phyloP scores from a whole-genome alignment of 64 coral and sea anemone genomes.

The Pocillopora verrucosa region DNA sequence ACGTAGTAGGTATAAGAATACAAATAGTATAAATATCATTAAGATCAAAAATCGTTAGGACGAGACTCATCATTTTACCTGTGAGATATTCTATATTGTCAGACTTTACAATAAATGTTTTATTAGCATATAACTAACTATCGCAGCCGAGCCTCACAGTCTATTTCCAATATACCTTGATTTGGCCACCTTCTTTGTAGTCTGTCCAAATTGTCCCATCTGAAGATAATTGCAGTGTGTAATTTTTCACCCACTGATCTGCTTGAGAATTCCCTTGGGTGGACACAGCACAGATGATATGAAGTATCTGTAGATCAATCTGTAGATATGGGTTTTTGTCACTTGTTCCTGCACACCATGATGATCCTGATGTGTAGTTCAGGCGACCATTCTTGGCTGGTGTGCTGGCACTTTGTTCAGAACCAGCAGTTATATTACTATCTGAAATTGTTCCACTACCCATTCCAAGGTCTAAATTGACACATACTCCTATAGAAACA shows the following conservation, averaged over 20 bases:
- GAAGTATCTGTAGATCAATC: conserved; percentile 29
- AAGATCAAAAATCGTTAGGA: no score
- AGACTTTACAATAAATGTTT: no score
- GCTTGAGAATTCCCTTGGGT: conserved; percentile 14
- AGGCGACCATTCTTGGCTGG: no score
- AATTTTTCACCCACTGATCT: conserved; percentile 54
- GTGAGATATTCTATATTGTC: no score
- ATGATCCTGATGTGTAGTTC: no score
- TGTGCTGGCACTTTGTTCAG: not conserved
- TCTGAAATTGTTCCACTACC: not conserved
- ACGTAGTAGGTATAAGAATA: no score
- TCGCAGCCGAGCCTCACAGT: no score
- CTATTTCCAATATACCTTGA: conserved; percentile 1
- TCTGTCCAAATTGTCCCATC: conserved; percentile 17
- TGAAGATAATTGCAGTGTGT: conserved; percentile 25
- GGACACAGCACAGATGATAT: conserved; percentile 47
- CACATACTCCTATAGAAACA: not conserved
- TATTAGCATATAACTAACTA: no score
- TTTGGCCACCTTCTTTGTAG: conserved; percentile 34
- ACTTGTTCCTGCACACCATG: conserved; percentile 32
- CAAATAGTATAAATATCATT: no score
- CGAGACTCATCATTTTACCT: no score
- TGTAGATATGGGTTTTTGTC: conserved; percentile 38
- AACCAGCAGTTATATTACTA: conserved; percentile 15
- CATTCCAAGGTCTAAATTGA: conserved; percentile 46